Conservation (phyloP, 2,888 invertebrate genomes). For the Diadegma fenestrale region DNA sequence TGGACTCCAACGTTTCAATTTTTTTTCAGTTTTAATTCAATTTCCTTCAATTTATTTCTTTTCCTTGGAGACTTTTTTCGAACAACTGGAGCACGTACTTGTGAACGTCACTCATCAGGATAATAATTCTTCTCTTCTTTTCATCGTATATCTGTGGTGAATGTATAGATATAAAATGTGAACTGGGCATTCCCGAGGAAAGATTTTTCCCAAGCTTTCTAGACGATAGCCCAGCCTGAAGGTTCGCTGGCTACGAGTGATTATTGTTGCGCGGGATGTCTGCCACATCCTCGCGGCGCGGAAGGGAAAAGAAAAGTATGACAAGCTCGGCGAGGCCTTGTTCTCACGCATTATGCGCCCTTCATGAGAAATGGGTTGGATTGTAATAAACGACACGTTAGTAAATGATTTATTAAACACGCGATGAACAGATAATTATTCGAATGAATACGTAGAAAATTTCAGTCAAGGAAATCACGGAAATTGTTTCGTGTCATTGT, state of each 20-base stretch:
- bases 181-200: conserved; percentile 57
- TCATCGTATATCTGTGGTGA: not conserved
- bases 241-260: conserved; percentile 64
- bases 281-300: conserved; percentile 61
- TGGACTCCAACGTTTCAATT: too few relatives aligned
- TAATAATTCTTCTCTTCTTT: conserved; percentile 53
- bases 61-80: conserved; percentile 17
- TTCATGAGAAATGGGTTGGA: conserved; percentile 35
- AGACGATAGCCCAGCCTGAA: conserved; percentile 65
- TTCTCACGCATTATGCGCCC: conserved; percentile 72
- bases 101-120: conserved; percentile 29
- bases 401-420: conserved; percentile 8
- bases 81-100: conserved; percentile 53
- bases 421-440: not conserved
- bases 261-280: conserved; percentile 68
- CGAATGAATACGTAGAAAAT: not conserved
- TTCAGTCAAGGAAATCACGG: not conserved
- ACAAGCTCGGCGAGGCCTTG: conserved; percentile 51
- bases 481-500: not conserved
- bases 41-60: not conserved
- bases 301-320: conserved; percentile 68
- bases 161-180: conserved; percentile 12
- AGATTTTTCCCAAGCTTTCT: conserved; percentile 78
- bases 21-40: conserved; percentile 32
- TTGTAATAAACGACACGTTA: conserved; percentile 14